These are phyloP conservation scores for Brachionus manjavacas DNA, from an alignment of 1,140 invertebrate species.

Conservation along the genomic window DNA sequence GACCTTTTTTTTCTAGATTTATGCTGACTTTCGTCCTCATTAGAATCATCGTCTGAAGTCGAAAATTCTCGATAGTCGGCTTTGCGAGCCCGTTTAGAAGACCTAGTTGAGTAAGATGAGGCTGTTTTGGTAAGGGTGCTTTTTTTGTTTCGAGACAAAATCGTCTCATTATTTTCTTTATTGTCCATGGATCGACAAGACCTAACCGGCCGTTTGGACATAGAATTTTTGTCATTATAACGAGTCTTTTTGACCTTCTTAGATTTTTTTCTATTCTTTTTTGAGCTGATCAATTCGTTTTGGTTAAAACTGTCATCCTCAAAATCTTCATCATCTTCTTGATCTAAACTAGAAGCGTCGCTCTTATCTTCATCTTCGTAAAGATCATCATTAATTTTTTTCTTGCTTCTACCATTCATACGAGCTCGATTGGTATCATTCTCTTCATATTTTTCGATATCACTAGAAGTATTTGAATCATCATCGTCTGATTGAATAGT, in stretches of 20 bases:
- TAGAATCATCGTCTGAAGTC: neutral
- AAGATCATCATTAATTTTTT: neutral
- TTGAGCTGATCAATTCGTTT: neutral
- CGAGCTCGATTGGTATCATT: constrained; percentile 17
- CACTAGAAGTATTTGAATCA: neutral
- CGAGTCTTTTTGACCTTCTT: neutral
- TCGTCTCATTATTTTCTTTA: constrained; percentile 17
- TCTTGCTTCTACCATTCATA: neutral
- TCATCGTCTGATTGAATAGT: constrained; percentile 10
- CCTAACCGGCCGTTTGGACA: neutral
- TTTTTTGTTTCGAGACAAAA: neutral
- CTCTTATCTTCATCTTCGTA: neutral
- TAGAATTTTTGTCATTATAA: neutral
- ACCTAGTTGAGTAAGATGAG: neutral
- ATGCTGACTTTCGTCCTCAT: neutral
- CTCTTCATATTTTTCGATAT: constrained; percentile 43
- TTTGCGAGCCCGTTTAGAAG: constrained; percentile 11
- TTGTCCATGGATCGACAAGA: constrained; percentile 9
- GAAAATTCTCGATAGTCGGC: constrained; percentile 13
- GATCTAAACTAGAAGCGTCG: neutral
- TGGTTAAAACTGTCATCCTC: neutral
- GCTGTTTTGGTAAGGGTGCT: neutral
- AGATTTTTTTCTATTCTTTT: constrained; percentile 1
- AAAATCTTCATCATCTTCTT: constrained; percentile 5
- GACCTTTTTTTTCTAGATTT: neutral